Percentiles rank a stretch among this genome's conserved stretches.
Conservation (phyloP, 2,113 vertebrate species). For the Protomyctophum bolini region DNA sequence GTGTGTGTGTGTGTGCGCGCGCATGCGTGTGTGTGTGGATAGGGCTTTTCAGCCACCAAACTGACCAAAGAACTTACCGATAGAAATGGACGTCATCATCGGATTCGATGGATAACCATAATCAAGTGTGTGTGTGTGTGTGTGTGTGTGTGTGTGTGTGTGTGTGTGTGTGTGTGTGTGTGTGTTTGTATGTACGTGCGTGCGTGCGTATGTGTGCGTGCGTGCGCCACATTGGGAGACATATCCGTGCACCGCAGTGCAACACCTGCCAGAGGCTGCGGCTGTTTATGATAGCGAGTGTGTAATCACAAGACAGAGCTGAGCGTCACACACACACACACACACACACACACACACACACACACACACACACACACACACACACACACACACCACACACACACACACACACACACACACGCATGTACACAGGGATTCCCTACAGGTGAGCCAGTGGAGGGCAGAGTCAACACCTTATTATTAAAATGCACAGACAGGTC, state of each 20-base stretch:
- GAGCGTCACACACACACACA: constrained; percentile 38
- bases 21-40: constrained; percentile 7
- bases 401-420: constrained; percentile 25
- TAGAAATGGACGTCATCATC: no score
- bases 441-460: constrained; percentile 67
- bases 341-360: constrained; percentile 39
- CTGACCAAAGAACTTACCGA: no score
- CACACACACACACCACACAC: not conserved
- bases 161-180: constrained; percentile 57
- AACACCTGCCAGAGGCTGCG: constrained; percentile 80
- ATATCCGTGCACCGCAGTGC: constrained; percentile 39
- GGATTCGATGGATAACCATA: no score
- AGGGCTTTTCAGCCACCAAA: constrained; percentile 18
- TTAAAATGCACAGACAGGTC: constrained; percentile 66
- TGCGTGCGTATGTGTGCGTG: not conserved
- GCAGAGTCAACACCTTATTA: constrained; percentile 74
- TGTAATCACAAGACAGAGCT: constrained; percentile 84
- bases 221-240: not conserved
- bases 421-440: constrained; percentile 55
- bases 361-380: constrained; percentile 24
- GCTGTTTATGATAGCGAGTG: constrained; percentile 85
- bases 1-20: constrained; percentile 32
- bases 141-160: constrained; percentile 51
- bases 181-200: constrained; percentile 32
- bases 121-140: constrained; percentile 30